These are phyloP conservation scores for Sebastes iracundus DNA, from an alignment of 2,797 vertebrate genomes.

Conservation along the genomic window DNA sequence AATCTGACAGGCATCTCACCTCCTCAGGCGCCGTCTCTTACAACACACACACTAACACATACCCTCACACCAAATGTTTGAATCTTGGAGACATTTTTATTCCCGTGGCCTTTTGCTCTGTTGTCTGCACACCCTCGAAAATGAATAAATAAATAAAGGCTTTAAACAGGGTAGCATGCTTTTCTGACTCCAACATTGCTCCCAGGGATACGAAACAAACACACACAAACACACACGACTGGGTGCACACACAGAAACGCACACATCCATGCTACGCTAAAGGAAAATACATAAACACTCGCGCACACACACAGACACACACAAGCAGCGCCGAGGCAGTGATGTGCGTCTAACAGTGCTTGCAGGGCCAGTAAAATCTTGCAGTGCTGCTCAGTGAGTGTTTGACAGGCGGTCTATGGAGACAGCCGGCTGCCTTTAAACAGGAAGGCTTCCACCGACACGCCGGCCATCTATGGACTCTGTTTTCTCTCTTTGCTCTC, in stretches of 20 bases:
- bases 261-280: conserved; percentile 13
- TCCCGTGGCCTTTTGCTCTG: conserved; percentile 62
- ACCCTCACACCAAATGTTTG: conserved; percentile 44
- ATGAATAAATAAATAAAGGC: conserved; percentile 7
- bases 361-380: conserved; percentile 60
- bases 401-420: conserved; percentile 72
- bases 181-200: conserved; percentile 45
- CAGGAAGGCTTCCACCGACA: conserved; percentile 48
- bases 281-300: neutral
- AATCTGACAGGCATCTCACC: conserved; percentile 67
- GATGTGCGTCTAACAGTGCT: conserved; percentile 70
- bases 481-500: conserved; percentile 35
- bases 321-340: conserved; percentile 38
- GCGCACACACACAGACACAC: too few relatives aligned
- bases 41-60: conserved; percentile 12
- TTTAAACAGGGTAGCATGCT: conserved; percentile 44
- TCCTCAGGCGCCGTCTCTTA: conserved; percentile 59
- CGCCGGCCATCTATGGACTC: conserved; percentile 32
- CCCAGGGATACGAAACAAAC: conserved; percentile 27
- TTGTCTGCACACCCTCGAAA: conserved; percentile 40
- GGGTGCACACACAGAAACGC: conserved; percentile 1
- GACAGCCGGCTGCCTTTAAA: conserved; percentile 50
- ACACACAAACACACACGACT: conserved; percentile 8
- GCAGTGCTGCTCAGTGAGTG: conserved; percentile 59
- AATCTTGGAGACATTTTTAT: conserved; percentile 63